These are phyloP conservation scores for Saguinus imperator DNA, from an alignment of 2,113 vertebrate genomes.

Conservation along the genomic window DNA sequence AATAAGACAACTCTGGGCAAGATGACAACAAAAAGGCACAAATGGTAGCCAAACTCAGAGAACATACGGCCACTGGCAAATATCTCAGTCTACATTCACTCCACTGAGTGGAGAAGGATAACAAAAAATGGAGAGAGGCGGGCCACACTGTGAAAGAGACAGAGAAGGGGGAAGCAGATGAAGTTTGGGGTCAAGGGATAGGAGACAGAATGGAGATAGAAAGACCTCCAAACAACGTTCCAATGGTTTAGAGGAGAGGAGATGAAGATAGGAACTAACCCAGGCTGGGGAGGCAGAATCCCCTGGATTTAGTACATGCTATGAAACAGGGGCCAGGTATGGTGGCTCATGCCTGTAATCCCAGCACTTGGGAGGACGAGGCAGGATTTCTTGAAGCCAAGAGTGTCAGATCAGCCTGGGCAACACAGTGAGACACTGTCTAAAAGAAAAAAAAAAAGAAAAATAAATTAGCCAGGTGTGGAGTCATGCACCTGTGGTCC, in stretches of 20 bases:
- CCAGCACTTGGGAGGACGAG: too few species aligned
- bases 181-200: background rate
- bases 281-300: background rate
- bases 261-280: background rate
- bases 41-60: background rate
- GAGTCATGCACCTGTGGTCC: too few species aligned
- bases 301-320: background rate
- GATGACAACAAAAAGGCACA: background rate
- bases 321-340: background rate
- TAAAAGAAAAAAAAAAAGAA: too few species aligned
- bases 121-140: background rate
- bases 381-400: too few species aligned
- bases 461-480: too few species aligned
- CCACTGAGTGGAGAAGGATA: background rate
- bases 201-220: background rate
- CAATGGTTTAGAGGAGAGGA: background rate
- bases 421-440: too few species aligned
- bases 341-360: too few species aligned
- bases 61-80: background rate
- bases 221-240: background rate
- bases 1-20: background rate
- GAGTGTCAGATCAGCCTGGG: too few species aligned
- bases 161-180: background rate
- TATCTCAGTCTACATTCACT: background rate
- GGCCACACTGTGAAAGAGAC: background rate